phyloP scores from a whole-genome alignment of 2,113 vertebrate genomes.

The Megaceryle torquata region DNA sequence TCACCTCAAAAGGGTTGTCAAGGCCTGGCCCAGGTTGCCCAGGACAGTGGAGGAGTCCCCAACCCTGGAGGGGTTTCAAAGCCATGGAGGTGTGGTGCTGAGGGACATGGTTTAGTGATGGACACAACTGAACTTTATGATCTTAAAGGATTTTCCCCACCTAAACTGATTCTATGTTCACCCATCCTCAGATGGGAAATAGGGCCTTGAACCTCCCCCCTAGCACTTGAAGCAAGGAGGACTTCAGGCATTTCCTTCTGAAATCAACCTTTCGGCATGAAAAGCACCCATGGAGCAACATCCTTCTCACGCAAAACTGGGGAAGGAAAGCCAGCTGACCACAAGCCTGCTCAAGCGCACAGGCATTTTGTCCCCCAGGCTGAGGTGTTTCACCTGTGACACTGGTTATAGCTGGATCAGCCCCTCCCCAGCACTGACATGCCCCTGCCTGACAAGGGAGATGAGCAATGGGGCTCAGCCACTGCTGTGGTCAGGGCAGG shows the following conservation, averaged over 20 bases:
- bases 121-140: no score
- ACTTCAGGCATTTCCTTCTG: neutral
- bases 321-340: neutral
- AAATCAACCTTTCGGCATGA: neutral
- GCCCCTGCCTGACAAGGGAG: neutral
- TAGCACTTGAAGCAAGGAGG: neutral
- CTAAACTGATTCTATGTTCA: neutral
- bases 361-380: neutral
- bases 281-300: neutral
- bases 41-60: no score
- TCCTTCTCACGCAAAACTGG: rapidly evolving
- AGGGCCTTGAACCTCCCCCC: neutral
- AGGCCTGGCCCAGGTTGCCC: neutral
- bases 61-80: no score
- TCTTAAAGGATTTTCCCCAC: neutral
- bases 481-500: neutral
- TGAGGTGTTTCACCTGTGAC: rapidly evolving
- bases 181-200: neutral
- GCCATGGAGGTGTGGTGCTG: neutral
- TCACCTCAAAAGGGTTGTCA: neutral
- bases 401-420: neutral
- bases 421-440: neutral
- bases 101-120: neutral
- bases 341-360: neutral
- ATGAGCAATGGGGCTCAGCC: rapidly evolving